Conservation (phyloP, 2,888 invertebrate genomes). For the Amorpha juglandis region DNA sequence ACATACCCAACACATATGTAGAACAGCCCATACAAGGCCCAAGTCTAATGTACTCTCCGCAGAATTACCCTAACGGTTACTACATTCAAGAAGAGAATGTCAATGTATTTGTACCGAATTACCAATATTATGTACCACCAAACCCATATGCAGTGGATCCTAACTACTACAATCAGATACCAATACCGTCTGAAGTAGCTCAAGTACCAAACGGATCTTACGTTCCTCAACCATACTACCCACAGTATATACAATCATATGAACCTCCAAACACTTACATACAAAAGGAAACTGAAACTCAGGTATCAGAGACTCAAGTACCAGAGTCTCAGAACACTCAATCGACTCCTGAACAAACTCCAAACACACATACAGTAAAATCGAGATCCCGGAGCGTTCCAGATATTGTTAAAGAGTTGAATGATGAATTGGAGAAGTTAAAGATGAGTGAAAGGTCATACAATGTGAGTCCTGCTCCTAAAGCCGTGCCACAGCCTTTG, state of each 20-base stretch:
- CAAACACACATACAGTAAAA: conserved; percentile 57
- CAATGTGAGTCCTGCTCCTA: conserved; percentile 80
- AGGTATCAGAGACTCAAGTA: conserved; percentile 37
- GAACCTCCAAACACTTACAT: conserved; percentile 45
- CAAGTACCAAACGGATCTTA: conserved; percentile 61
- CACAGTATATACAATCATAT: conserved; percentile 65
- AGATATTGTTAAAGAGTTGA: conserved; percentile 89
- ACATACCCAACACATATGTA: conserved; percentile 69
- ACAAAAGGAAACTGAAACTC: conserved; percentile 29
- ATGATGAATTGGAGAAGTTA: conserved; percentile 85
- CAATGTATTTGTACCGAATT: conserved; percentile 70
- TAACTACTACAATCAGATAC: conserved; percentile 59
- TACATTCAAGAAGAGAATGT: conserved; percentile 64
- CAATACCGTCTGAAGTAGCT: conserved; percentile 50
- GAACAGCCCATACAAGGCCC: conserved; percentile 66
- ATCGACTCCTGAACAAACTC: conserved; percentile 35
- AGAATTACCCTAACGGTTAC: conserved; percentile 70
- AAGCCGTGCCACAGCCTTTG: conserved; percentile 50
- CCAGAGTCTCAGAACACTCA: conserved; percentile 45
- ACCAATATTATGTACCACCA: conserved; percentile 70
- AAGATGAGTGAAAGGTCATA: conserved; percentile 79
- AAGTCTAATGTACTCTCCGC: conserved; percentile 66
- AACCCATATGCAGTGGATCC: conserved; percentile 58
- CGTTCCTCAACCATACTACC: conserved; percentile 73
- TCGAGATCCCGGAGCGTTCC: conserved; percentile 87